Base-by-base conservation (phyloP, 2,797 vertebrate species). In the Geotrypetes seraphini region DNA sequence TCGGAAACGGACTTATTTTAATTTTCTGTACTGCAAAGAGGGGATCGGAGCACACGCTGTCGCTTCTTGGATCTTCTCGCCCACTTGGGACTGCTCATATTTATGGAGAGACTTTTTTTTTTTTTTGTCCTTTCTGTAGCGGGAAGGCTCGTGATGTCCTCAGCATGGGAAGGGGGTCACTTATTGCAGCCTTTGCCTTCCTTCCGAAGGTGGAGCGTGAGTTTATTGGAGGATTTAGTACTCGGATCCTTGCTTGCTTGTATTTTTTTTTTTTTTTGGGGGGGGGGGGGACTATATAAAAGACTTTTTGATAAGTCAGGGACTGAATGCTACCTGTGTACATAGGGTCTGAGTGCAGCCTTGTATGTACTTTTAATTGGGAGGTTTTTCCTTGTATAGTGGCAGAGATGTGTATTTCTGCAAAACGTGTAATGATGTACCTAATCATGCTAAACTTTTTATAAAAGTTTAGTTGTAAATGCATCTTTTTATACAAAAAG, bases 391-490 rank as follows among this genome's bases (percentile, higher is more conserved):
- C 87, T 88, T 95, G 90, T 95, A 95, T 85, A 93, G 95, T 88
- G 89, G 92, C 92, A 92, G 92, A 76, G 66, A 86, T 85, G 63
- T 35, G 62, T 52, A 78, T 89, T 90, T 90, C 93, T 95, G 92
- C 91, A 86, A 78, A 82, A 88, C 69, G 84, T 91, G 85, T 93
- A 89, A 94, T 90, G 90, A 91, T 92, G 90, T 93, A 91, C 86
- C 87, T 92, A 90, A 87, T 95, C 87, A 87, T 89, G 87, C 91
- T 91, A 92, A 91, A 98, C 94, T 98, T 98, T 98, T 98, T 93
- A 98, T 98, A 98, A 98, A 97, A 98, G 94, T 98, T 96, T 81
- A 69, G 82, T 92, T 97, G 92, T 97, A 97, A 96, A 91, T 86
- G 86, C 91, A 92, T 85, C 68, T 80, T 95, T 89, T 92, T 90